Base-by-base conservation (phyloP, 2,113 vertebrate species). In the Ceyx margarethae region DNA sequence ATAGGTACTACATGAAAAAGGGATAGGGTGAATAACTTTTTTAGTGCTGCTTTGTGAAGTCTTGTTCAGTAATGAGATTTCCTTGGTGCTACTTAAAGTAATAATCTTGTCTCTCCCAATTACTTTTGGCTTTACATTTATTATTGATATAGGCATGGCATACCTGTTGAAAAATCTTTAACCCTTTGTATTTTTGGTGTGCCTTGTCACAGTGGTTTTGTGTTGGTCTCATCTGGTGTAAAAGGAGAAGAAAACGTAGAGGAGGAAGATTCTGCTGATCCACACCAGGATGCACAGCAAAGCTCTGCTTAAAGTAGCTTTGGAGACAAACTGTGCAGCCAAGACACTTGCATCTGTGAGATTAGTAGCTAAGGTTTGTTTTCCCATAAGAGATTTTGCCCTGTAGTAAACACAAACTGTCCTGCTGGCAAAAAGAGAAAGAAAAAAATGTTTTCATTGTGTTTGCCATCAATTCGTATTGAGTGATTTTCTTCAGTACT, bases 381-480 rank as follows among this genome's bases (percentile, higher is more conserved):
- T 43, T 69, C 54, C 79, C 2, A 1, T 0, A 17, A 35, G 8
- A 60, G 26, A 12, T 79, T 87, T 73, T 84, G 45, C 53, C 35
- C 21, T 45, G 0, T 10, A 84, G 74, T 57, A 72, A 67, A 68
- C 28, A 12, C 20, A 5, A 33, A 56, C 18, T 23, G 35, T 65
- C 64, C 4, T 2, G 5, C 20, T 72, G 69, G 57, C 69, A 81
- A 23, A 14, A 48, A 35, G 45, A 51, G 33, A 25, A 74, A 67
- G 28, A 37, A 62, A 31, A 69, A 23, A 15, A 2, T 2, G 4
- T 45, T 64, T 83, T n/a, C 11, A 0, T 86, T 1, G 0, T 18
- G 18, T 45, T 85, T 75, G 21, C 90, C 19, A 33, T 50, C 42
- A 62, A 4, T 35, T 79, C 4, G 0, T 25, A 17, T 58, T 18